Percentiles rank a stretch among this genome's conserved stretches.
phyloP scores from a whole-genome alignment of 2,113 vertebrate species.

The Aspiorhynchus laticeps region DNA sequence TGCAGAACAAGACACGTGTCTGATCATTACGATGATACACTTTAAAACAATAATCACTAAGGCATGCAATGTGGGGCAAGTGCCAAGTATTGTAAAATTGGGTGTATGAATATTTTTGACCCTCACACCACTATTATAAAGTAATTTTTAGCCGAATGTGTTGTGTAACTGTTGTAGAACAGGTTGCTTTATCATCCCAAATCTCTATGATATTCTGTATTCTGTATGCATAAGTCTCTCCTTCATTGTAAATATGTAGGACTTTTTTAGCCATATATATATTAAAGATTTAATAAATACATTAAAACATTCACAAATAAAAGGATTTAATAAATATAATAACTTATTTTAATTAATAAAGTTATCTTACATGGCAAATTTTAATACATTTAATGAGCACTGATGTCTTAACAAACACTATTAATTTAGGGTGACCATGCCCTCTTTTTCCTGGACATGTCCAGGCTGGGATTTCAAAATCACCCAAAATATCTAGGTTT shows the following conservation, averaged over 20 bases:
- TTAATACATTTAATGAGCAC: no score
- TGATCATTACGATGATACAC: neutral
- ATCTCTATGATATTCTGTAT: neutral
- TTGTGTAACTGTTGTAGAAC: neutral
- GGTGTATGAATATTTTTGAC: neutral
- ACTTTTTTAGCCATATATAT: neutral
- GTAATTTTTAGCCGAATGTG: no score
- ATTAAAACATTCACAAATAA: neutral
- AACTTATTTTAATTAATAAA: no score
- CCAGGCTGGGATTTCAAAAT: no score
- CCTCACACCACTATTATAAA: neutral
- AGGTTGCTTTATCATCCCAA: neutral
- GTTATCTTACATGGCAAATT: no score
- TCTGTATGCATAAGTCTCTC: neutral
- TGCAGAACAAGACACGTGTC: slow-evolving; percentile 47
- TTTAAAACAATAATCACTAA: neutral
- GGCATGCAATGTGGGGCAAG: neutral
- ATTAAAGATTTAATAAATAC: neutral
- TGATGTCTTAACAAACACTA: no score
- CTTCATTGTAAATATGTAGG: neutral
- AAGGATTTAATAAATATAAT: no score
- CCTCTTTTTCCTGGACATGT: no score
- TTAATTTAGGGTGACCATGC: no score
- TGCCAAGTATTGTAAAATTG: neutral
- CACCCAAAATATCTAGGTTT: no score